phyloP scores from a whole-genome alignment of 2,113 vertebrate genomes.

The Corythoichthys intestinalis region DNA sequence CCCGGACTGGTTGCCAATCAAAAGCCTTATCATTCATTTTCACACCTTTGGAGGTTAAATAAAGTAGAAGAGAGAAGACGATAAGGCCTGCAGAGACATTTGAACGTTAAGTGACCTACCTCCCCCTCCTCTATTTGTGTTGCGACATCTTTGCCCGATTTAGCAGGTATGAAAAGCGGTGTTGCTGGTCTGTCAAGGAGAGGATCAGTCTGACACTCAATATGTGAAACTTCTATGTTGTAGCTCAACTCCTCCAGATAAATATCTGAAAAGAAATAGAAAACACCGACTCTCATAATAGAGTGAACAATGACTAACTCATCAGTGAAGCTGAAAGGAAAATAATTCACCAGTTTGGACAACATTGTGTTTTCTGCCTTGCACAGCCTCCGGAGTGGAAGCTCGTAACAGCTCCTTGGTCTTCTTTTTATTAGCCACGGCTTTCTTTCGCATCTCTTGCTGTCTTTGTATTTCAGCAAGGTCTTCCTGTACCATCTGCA shows the following conservation, averaged over 20 bases:
- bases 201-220: constrained; percentile 87
- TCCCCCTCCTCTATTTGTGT: constrained; percentile 92
- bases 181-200: constrained; percentile 87
- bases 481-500: constrained; percentile 65
- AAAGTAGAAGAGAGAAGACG: too few species aligned
- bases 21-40: too few species aligned
- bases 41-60: too few species aligned
- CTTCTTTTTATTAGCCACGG: constrained; percentile 62
- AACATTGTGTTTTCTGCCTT: constrained; percentile 76
- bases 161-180: constrained; percentile 88
- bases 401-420: constrained; percentile 58
- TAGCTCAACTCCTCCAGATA: constrained; percentile 91
- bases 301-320: background rate
- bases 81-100: background rate
- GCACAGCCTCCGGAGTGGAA: constrained; percentile 73
- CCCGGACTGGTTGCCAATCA: too few species aligned
- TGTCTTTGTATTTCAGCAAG: constrained; percentile 68
- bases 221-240: constrained; percentile 66
- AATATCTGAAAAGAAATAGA: constrained; percentile 73
- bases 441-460: constrained; percentile 66
- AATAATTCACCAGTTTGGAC: constrained; percentile 84
- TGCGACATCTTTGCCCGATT: constrained; percentile 82
- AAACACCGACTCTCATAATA: background rate
- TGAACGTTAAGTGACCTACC: constrained; percentile 60
- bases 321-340: background rate